Conservation (phyloP, 2,797 vertebrate species). For the Hipposideros larvatus region DNA sequence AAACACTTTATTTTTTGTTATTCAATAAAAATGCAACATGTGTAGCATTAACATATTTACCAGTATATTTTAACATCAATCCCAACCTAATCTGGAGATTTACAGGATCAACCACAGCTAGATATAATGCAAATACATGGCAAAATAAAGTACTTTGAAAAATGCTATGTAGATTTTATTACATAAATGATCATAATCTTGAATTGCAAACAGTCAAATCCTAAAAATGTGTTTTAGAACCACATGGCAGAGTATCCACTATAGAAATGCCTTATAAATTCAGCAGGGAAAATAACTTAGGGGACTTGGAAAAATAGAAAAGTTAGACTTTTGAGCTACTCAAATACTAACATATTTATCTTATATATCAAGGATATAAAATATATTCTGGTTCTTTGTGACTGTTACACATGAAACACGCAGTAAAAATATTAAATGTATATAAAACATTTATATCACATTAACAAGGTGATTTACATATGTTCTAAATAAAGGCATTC, state of each 20-base stretch:
- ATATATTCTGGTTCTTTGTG: not conserved
- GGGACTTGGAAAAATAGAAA: slow-evolving; percentile 49
- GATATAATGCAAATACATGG: not conserved
- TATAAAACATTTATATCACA: slow-evolving; percentile 47
- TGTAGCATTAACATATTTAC: not conserved
- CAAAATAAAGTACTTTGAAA: not conserved
- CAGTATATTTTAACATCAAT: not conserved
- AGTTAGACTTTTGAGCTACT: slow-evolving; percentile 46
- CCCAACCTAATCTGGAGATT: not conserved
- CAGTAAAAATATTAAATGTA: slow-evolving; percentile 13
- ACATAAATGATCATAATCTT: slow-evolving; percentile 12
- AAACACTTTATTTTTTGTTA: not conserved
- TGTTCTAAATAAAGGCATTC: slow-evolving; percentile 13
- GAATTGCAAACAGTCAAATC: not conserved
- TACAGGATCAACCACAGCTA: not conserved
- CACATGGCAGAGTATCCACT: not conserved
- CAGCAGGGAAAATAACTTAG: slow-evolving; percentile 27
- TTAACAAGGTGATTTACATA: not conserved
- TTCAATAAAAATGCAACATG: slow-evolving; percentile 39
- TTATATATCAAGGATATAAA: slow-evolving; percentile 3
- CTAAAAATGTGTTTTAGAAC: slow-evolving; percentile 6
- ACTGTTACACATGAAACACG: slow-evolving; percentile 14
- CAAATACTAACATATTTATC: slow-evolving; percentile 54
- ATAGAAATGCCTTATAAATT: slow-evolving; percentile 33
- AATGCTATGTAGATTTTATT: not conserved